These are phyloP conservation scores for Mythimna loreyi DNA, from an alignment of 2,888 invertebrate species.

Conservation along the genomic window DNA sequence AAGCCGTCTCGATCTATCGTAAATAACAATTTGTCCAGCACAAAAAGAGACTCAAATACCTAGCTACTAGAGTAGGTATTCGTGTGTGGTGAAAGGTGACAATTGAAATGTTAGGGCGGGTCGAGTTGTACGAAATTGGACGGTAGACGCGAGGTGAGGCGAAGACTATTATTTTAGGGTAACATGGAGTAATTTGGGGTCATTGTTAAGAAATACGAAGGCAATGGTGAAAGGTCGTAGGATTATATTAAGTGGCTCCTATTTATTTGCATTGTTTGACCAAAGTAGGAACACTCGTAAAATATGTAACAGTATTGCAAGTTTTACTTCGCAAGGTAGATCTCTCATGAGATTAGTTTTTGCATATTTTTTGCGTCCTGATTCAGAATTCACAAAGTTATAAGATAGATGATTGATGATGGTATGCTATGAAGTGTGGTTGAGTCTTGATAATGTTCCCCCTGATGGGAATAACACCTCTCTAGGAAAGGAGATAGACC, in stretches of 20 bases:
- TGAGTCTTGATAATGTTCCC: no score
- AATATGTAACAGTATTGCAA: constrained; percentile 4
- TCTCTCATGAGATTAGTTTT: not conserved
- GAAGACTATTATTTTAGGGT: constrained; percentile 79
- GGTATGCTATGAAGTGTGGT: no score
- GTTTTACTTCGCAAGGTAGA: not conserved
- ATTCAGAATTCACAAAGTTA: no score
- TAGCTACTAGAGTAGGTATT: constrained; percentile 69
- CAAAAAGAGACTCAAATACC: constrained; percentile 69
- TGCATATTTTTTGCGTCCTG: no score
- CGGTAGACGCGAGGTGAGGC: constrained; percentile 75
- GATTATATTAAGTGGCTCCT: constrained; percentile 47
- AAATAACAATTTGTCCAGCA: constrained; percentile 73
- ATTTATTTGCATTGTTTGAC: constrained; percentile 47
- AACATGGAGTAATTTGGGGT: constrained; percentile 79
- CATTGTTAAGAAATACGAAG: constrained; percentile 70
- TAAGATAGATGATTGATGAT: no score
- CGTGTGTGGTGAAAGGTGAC: constrained; percentile 61
- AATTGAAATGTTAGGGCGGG: constrained; percentile 79
- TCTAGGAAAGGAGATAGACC: no score
- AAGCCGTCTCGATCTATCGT: constrained; percentile 80
- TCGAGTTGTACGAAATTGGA: constrained; percentile 71
- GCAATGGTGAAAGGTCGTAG: constrained; percentile 39
- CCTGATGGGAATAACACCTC: no score
- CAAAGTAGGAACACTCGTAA: not conserved